Base-by-base conservation (phyloP, 1,140 invertebrate genomes). In the Hirudo medicinalis region DNA sequence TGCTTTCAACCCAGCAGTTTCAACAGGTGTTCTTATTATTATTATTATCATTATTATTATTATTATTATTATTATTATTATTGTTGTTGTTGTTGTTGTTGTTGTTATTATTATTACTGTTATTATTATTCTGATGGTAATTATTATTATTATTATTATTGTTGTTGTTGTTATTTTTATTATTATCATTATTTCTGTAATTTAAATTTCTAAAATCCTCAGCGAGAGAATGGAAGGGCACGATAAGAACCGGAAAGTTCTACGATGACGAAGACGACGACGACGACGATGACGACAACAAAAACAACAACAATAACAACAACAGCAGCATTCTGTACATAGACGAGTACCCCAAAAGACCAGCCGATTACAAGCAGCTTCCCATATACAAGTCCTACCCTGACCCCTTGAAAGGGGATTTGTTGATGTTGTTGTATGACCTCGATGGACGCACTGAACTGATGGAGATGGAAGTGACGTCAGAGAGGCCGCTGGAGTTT, bases 221-320 rank as follows among this genome's bases (percentile, higher is more conserved):
- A 49, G 43, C 43, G 0, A 20, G 19, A 2, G 29, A 22, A 63
- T 63, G 57, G 57, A 63, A 63, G 29, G 57, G 9, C 11, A 11
- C 19, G 1, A 63, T 63, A 22, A 22, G 57, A 20, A 32, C 57
- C 0, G 57, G 57, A 2, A 63, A 63, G 15, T 63, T 63, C 15
- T 22, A 22, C 29, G 57, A 63, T 15, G 13, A 11, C 29, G 57
- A n/a, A n/a, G n/a, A 63, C 57, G 57, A 63, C 57, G 57, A 63
- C 57, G 57, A 63, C 57, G 57, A 63, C 29, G 57, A 63, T 32
- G 57, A 63, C 19, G 57, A 63, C 29, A 6, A 22, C 29, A 63
- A 63, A 4, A 63, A 63, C 2, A 63, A 63, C 29, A 63, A 63
- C 29, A 63, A 63, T 15, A 63, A 63, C 29, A 63, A 63, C 57